phyloP scores from a whole-genome alignment of 2,113 vertebrate genomes.

The Menura novaehollandiae region DNA sequence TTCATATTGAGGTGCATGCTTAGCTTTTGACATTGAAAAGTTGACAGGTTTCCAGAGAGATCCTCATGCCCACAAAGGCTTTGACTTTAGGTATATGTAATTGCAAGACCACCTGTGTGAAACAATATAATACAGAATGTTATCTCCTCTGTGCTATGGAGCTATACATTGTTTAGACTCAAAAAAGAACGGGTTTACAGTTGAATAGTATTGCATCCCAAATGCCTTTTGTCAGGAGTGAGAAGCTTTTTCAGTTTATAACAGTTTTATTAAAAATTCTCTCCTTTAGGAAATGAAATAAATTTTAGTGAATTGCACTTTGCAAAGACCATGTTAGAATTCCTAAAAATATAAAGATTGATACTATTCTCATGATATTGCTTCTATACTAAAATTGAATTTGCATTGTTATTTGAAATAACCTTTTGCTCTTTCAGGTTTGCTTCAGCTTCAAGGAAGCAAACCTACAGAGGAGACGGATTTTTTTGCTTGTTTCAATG shows the following conservation, averaged over 20 bases:
- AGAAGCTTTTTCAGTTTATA: not conserved
- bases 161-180: not conserved
- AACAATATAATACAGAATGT: not conserved
- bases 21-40: not conserved
- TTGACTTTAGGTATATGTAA: not conserved
- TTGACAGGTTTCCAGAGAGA: not conserved
- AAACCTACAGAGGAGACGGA: not conserved
- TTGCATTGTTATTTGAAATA: not conserved
- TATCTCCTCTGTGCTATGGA: not conserved
- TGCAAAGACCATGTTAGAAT: not conserved
- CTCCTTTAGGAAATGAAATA: not conserved
- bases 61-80: not conserved
- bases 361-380: not conserved
- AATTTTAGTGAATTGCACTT: not conserved
- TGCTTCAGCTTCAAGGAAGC: slow-evolving; percentile 14
- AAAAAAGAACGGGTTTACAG: not conserved
- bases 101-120: not conserved
- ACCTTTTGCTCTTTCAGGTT: not conserved
- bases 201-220: not conserved
- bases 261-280: not conserved
- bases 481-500: not conserved
- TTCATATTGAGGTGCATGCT: not conserved
- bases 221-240: not conserved
- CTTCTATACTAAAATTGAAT: slow-evolving; percentile 1
- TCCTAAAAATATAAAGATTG: not conserved